phyloP scores from a whole-genome alignment of 2,797 vertebrate genomes.

The Presbytis comata region DNA sequence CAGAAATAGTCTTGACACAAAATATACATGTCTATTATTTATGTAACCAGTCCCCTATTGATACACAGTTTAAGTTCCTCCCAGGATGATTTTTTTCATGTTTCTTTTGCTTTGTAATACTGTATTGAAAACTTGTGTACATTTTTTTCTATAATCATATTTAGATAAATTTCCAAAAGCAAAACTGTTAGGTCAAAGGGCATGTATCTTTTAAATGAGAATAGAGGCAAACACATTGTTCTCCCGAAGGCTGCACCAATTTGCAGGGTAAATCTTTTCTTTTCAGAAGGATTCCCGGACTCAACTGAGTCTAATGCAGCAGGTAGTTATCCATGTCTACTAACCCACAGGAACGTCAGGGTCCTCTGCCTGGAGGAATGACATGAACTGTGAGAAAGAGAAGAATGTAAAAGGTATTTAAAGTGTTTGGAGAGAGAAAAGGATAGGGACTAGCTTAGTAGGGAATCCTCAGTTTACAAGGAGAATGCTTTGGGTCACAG shows the following conservation, averaged over 20 bases:
- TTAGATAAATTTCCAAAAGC: conserved; percentile 23
- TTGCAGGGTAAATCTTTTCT: background rate
- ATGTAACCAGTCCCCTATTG: background rate
- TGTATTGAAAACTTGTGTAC: background rate
- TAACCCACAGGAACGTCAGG: background rate
- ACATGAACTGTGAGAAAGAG: background rate
- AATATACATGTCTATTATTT: background rate
- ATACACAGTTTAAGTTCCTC: background rate
- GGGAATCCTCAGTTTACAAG: background rate
- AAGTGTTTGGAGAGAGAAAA: background rate
- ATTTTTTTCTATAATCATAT: background rate
- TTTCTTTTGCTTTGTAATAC: conserved; percentile 42
- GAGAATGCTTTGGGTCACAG: background rate
- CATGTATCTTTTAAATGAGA: background rate
- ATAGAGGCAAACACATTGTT: background rate
- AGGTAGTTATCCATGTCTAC: background rate
- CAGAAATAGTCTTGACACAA: background rate
- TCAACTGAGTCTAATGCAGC: background rate
- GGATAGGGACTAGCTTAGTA: background rate
- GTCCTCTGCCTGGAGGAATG: background rate
- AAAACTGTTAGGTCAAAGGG: background rate
- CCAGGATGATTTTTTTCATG: background rate
- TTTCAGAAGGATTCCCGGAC: background rate
- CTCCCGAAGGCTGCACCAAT: background rate
- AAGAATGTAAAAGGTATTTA: background rate